Conservation (phyloP, 2,797 vertebrate species). For the Pempheris klunzingeri region DNA sequence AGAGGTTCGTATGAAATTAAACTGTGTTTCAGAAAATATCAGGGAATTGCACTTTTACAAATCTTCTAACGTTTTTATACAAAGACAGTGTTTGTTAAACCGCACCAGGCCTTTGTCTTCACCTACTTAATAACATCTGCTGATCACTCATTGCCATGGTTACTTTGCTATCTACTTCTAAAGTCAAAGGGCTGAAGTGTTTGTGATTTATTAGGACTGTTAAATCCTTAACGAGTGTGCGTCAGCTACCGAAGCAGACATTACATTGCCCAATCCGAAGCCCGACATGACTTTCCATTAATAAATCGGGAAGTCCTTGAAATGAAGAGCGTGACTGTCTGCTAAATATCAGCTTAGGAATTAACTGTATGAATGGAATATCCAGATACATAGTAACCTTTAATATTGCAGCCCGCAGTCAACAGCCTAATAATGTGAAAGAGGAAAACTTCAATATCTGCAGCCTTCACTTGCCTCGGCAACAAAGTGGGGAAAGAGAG, state of each 20-base stretch:
- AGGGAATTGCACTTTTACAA: no score
- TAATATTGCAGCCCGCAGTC: conserved; percentile 39
- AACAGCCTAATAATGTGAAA: conserved; percentile 40
- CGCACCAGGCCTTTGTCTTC: not conserved
- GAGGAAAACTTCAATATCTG: conserved; percentile 60
- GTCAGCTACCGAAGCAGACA: conserved; percentile 41
- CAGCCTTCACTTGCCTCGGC: conserved; percentile 54
- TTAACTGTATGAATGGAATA: conserved; percentile 39
- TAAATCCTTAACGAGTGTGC: conserved; percentile 30
- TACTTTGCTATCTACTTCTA: conserved; percentile 16
- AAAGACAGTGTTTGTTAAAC: no score
- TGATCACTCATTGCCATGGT: conserved; percentile 30
- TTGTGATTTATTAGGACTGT: conserved; percentile 47
- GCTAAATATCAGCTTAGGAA: conserved; percentile 47
- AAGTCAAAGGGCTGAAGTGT: conserved; percentile 21
- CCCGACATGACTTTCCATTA: conserved; percentile 54
- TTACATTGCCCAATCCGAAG: conserved; percentile 38
- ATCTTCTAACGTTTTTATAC: no score
- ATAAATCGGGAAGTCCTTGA: conserved; percentile 53
- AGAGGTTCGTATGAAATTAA: no score
- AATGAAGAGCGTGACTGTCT: conserved; percentile 54
- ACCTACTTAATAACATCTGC: conserved; percentile 8
- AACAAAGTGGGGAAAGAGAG: conserved; percentile 55
- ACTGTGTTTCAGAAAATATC: no score
- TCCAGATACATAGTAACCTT: conserved; percentile 44